These are phyloP conservation scores for Clavelina lepadiformis DNA, from an alignment of 23 tunicate species.

Conservation along the genomic window DNA sequence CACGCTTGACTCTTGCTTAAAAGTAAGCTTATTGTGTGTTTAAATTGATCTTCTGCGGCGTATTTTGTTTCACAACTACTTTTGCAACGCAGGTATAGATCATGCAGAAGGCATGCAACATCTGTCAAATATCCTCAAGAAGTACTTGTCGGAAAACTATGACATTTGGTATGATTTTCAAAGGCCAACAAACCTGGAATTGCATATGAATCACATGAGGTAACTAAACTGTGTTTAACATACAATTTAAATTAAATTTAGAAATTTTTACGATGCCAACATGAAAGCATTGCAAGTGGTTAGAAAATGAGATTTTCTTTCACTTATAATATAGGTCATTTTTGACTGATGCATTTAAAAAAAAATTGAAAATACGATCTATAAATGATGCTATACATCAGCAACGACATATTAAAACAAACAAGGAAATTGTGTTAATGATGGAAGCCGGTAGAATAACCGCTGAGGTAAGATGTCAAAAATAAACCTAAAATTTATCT, in stretches of 20 bases:
- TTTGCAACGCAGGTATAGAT: conserved; percentile 40
- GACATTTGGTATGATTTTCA: conserved; percentile 76
- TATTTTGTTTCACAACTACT: background rate
- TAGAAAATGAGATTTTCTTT: background rate
- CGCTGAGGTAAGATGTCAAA: conserved; percentile 33
- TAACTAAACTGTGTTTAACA: background rate
- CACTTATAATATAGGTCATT: conserved; percentile 53
- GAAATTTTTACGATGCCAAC: too few relatives aligned
- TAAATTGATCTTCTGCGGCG: too few relatives aligned
- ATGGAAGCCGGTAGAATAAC: conserved; percentile 57
- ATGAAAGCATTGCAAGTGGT: background rate
- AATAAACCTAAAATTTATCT: background rate
- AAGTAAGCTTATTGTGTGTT: too few relatives aligned
- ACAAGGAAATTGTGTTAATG: conserved; percentile 53
- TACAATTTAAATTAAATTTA: background rate
- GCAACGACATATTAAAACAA: conserved; percentile 57
- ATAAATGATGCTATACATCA: conserved; percentile 41
- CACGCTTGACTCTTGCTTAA: too few relatives aligned
- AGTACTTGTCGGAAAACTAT: conserved; percentile 20
- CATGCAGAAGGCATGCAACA: conserved; percentile 48
- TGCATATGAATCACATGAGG: conserved; percentile 60
- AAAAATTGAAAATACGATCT: conserved; percentile 15
- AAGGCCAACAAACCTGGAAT: conserved; percentile 18
- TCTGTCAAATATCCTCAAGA: conserved; percentile 30
- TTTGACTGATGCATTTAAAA: conserved; percentile 40